Conservation (phyloP, 2,113 vertebrate genomes). For the Hypanus sabinus region DNA sequence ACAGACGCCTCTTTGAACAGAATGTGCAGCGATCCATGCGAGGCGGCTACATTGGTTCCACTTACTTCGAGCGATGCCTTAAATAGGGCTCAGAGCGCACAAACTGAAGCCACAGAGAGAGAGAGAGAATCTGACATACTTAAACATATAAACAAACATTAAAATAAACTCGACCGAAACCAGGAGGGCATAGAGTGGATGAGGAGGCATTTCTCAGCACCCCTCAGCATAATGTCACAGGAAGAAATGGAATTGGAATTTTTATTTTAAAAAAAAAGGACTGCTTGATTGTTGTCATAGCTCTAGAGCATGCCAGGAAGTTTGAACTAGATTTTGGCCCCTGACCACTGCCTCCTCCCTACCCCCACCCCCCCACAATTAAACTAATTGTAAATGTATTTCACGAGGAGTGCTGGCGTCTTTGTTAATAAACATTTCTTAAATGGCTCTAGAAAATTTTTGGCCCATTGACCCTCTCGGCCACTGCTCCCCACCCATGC, state of each 20-base stretch:
- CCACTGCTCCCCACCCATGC: not conserved
- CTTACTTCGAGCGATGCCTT: conserved; percentile 88
- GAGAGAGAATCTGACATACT: conserved; percentile 25
- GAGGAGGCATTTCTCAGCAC: not conserved
- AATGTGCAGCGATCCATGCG: conserved; percentile 82
- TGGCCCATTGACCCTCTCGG: not conserved
- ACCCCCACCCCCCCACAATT: conserved; percentile 39
- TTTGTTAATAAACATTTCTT: conserved; percentile 32
- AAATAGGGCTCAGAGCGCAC: conserved; percentile 58
- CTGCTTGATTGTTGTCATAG: conserved; percentile 34
- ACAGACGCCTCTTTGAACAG: conserved; percentile 85
- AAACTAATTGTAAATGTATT: conserved; percentile 34
- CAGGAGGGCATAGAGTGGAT: conserved; percentile 8
- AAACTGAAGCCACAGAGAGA: conserved; percentile 11
- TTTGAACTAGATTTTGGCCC: conserved; percentile 36
- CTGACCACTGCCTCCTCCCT: not conserved
- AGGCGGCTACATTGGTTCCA: conserved; percentile 83
- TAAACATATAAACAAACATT: conserved; percentile 14
- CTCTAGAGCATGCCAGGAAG: conserved; percentile 30
- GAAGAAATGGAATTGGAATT: conserved; percentile 28
- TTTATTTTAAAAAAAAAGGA: not conserved
- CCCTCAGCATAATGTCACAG: conserved; percentile 1
- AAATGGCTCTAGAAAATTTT: conserved; percentile 16
- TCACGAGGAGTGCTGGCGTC: conserved; percentile 29
- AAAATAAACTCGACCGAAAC: not conserved